phyloP scores from a whole-genome alignment of 2,888 invertebrate species.

The Abrostola tripartita region DNA sequence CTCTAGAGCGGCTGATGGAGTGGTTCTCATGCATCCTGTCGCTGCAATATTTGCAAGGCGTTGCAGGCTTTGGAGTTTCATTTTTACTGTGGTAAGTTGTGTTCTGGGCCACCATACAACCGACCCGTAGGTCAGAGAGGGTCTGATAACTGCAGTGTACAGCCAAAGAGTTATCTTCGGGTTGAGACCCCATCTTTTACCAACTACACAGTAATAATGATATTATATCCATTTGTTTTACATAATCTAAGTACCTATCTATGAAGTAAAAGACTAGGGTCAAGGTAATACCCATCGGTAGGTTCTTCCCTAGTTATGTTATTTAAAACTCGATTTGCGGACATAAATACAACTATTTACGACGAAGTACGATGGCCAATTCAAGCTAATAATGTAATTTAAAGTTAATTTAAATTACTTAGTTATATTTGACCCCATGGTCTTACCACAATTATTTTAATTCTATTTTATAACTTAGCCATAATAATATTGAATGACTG shows the following conservation, averaged over 20 bases:
- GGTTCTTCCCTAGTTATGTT: slow-evolving; percentile 16
- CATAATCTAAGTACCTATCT: background rate
- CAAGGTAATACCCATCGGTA: slow-evolving; percentile 14
- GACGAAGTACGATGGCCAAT: slow-evolving; percentile 16
- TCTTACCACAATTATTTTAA: background rate
- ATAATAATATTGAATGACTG: background rate
- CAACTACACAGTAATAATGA: no score
- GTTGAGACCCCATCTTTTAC: no score
- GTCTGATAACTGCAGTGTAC: no score
- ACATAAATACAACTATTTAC: slow-evolving; percentile 18
- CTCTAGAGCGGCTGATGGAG: no score
- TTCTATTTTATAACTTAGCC: slow-evolving; percentile 1
- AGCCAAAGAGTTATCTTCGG: no score
- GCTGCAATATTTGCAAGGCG: no score
- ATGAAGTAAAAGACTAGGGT: slow-evolving; percentile 13
- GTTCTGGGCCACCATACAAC: no score
- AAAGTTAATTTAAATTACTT: slow-evolving; percentile 35
- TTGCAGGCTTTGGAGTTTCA: no score
- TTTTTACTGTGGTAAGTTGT: no score
- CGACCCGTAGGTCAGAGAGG: no score
- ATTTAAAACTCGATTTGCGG: slow-evolving; percentile 37
- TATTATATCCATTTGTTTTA: background rate
- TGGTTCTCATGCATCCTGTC: no score
- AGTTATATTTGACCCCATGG: slow-evolving; percentile 23
- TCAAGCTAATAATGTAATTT: slow-evolving; percentile 22